These are phyloP conservation scores for Pitta sordida DNA, from an alignment of 2,113 vertebrate species.

Conservation along the genomic window DNA sequence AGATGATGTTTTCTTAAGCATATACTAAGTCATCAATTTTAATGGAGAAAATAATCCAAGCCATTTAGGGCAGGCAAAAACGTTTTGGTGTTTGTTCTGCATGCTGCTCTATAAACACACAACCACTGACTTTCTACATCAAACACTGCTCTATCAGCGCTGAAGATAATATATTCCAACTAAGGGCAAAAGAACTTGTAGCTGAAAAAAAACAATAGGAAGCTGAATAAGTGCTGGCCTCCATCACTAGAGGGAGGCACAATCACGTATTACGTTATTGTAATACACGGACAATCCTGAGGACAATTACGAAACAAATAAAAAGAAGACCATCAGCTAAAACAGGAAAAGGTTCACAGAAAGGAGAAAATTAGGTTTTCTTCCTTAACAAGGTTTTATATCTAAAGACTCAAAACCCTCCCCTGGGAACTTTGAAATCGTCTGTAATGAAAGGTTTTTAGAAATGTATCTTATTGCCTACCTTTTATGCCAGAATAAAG, in stretches of 20 bases:
- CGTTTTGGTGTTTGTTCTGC: neutral
- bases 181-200: neutral
- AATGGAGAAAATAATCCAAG: neutral
- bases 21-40: neutral
- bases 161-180: neutral
- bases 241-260: constrained; percentile 60
- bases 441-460: neutral
- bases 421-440: constrained; percentile 18
- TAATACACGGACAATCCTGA: neutral
- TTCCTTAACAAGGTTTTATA: constrained; percentile 11
- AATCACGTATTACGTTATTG: constrained; percentile 4
- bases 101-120: neutral
- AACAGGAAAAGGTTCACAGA: neutral
- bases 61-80: neutral
- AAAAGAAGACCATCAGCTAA: neutral
- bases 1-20: neutral
- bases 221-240: neutral
- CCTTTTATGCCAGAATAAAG: constrained; percentile 26
- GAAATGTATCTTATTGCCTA: neutral
- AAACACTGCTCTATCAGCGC: neutral
- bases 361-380: constrained; percentile 37
- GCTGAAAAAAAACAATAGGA: neutral
- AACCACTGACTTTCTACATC: neutral
- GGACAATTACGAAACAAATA: neutral
- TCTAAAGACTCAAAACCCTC: neutral